Evolutionary conservation across 2,113 vertebrate genomes (phyloP).

Genomic region (Peromyscus polionotus): DNA sequence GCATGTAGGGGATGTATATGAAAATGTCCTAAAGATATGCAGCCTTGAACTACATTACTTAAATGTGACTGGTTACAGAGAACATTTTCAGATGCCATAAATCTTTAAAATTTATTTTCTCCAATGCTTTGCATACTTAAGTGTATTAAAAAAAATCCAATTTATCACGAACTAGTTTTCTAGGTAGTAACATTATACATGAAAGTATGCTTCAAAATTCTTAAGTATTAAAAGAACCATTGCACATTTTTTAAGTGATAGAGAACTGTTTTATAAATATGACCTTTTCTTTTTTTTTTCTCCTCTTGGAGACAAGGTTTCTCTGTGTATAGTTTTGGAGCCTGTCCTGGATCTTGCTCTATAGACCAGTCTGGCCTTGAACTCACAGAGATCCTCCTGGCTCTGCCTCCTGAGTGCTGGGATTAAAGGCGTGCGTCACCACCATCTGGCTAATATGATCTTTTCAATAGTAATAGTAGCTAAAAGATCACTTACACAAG

Average conservation of each 20-base stretch:
- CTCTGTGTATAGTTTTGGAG: too few species aligned
- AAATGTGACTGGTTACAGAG: slow-evolving; percentile 2
- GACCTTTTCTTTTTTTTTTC: too few species aligned
- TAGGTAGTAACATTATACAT: slow-evolving; percentile 6
- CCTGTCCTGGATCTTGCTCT: too few species aligned
- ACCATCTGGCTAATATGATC: not conserved
- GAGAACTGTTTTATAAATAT: not conserved
- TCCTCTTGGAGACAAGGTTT: too few species aligned
- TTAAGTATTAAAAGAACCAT: slow-evolving; percentile 14
- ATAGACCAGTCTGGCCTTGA: too few species aligned
- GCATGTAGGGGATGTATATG: not conserved
- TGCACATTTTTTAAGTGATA: not conserved
- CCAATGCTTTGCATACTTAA: not conserved
- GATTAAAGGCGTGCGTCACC: too few species aligned
- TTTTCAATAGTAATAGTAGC: slow-evolving; percentile 35
- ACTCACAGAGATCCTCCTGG: too few species aligned
- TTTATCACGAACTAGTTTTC: not conserved
- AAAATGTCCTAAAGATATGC: not conserved
- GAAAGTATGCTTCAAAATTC: slow-evolving; percentile 16
- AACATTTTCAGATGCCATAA: not conserved
- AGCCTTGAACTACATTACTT: not conserved
- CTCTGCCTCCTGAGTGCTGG: too few species aligned
- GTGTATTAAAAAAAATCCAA: not conserved
- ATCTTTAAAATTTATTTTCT: not conserved
- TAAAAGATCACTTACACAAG: not conserved